Percentiles rank a stretch among this genome's conserved stretches.
Conservation (phyloP, 1,140 invertebrate species). For the Bilobella aurantiaca region DNA sequence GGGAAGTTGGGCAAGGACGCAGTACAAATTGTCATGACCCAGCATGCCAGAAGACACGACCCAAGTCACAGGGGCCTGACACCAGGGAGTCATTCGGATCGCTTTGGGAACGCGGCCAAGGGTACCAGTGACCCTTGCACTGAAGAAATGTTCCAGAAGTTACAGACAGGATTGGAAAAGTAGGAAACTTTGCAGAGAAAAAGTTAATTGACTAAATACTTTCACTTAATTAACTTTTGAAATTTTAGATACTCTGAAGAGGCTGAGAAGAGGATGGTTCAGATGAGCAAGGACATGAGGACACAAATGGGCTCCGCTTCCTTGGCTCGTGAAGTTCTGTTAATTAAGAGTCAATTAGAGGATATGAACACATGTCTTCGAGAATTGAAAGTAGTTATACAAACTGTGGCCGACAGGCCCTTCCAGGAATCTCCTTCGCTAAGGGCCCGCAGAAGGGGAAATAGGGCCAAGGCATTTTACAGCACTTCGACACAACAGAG, state of each 20-base stretch:
- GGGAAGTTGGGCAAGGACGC: conserved; percentile 35
- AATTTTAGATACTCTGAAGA: conserved; percentile 23
- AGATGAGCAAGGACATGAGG: conserved; percentile 23
- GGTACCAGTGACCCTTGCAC: conserved; percentile 19
- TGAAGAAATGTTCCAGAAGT: conserved; percentile 29
- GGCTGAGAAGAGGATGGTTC: conserved; percentile 18
- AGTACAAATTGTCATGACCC: conserved; percentile 34
- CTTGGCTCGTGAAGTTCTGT: conserved; percentile 25
- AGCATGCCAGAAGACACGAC: conserved; percentile 30
- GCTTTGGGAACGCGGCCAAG: background rate
- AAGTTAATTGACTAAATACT: background rate
- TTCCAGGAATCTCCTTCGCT: conserved; percentile 19
- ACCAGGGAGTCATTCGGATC: background rate
- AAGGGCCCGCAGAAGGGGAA: too few species aligned
- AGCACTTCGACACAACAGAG: too few species aligned
- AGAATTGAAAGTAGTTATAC: conserved; percentile 23
- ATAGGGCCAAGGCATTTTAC: too few species aligned
- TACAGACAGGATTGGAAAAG: conserved; percentile 33
- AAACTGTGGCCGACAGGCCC: conserved; percentile 24
- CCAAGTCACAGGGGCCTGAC: conserved; percentile 6
- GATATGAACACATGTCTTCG: conserved; percentile 27
- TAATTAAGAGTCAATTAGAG: conserved; percentile 26
- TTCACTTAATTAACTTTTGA: background rate
- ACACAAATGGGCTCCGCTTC: conserved; percentile 10
- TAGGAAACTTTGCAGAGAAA: conserved; percentile 1